These are phyloP conservation scores for Brachionus paranguensis DNA, from an alignment of 1,140 invertebrate species.

Conservation along the genomic window DNA sequence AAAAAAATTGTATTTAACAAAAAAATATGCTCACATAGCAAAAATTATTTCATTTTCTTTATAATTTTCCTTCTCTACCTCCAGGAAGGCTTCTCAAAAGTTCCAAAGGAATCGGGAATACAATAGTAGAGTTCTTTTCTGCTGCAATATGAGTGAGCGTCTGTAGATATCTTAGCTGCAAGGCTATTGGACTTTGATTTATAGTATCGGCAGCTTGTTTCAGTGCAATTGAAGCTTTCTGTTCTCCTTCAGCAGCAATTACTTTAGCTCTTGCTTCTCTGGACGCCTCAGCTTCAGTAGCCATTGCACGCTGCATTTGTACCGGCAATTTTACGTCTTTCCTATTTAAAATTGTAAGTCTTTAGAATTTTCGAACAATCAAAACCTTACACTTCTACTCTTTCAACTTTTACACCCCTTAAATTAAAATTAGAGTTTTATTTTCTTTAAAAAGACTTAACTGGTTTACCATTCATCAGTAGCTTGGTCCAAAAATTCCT, in stretches of 20 bases:
- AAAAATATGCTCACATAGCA: not conserved
- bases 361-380: not conserved
- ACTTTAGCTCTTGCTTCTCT: constrained; percentile 51
- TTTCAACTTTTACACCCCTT: constrained; percentile 30
- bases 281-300: constrained; percentile 49
- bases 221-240: constrained; percentile 37
- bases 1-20: not conserved
- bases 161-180: constrained; percentile 71
- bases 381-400: constrained; percentile 31
- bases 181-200: constrained; percentile 64
- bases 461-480: not conserved
- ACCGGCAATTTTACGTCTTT: constrained; percentile 45
- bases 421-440: not conserved
- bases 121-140: constrained; percentile 95
- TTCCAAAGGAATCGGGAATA: constrained; percentile 90
- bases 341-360: not conserved
- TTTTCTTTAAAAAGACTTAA: not conserved
- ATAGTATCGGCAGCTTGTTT: constrained; percentile 40
- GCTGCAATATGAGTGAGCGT: constrained; percentile 88
- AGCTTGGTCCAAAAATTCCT: not conserved
- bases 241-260: constrained; percentile 41
- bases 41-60: not conserved
- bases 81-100: constrained; percentile 42
- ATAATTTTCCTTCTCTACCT: not conserved
- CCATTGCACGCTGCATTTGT: constrained; percentile 49